phyloP scores from a whole-genome alignment of 2,888 invertebrate species.

The Hecatera dysodea region DNA sequence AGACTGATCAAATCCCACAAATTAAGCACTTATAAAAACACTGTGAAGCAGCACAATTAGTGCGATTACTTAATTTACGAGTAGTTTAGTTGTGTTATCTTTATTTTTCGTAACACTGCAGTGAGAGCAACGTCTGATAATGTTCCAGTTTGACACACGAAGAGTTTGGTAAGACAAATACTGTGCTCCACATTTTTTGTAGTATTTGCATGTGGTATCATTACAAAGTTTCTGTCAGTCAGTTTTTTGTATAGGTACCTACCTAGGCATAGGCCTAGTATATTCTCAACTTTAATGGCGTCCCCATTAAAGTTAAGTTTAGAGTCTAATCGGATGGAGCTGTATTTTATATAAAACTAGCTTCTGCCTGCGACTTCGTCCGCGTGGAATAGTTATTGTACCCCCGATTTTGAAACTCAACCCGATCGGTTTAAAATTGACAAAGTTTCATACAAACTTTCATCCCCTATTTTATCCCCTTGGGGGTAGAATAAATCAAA shows the following conservation, averaged over 20 bases:
- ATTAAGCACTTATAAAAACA: constrained; percentile 43
- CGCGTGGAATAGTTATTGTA: no score
- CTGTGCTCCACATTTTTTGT: constrained; percentile 24
- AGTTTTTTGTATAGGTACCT: not conserved
- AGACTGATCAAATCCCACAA: constrained; percentile 8
- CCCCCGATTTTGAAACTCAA: no score
- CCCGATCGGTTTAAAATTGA: no score
- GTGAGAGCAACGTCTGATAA: constrained; percentile 61
- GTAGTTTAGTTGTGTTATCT: constrained; percentile 35
- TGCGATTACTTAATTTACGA: constrained; percentile 58
- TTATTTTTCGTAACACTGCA: constrained; percentile 49
- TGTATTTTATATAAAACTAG: no score
- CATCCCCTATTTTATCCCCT: no score
- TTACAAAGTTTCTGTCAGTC: not conserved
- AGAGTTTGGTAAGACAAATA: constrained; percentile 31
- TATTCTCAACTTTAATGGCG: no score
- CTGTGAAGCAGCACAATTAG: constrained; percentile 28
- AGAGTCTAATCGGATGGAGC: no score
- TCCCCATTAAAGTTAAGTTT: no score
- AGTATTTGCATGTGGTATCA: not conserved
- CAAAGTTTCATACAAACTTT: no score
- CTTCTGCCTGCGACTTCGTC: no score
- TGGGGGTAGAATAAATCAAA: no score
- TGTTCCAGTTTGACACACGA: constrained; percentile 43
- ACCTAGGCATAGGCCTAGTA: not conserved